Conservation (phyloP, 2,113 vertebrate species). For the Ailurus styani region DNA sequence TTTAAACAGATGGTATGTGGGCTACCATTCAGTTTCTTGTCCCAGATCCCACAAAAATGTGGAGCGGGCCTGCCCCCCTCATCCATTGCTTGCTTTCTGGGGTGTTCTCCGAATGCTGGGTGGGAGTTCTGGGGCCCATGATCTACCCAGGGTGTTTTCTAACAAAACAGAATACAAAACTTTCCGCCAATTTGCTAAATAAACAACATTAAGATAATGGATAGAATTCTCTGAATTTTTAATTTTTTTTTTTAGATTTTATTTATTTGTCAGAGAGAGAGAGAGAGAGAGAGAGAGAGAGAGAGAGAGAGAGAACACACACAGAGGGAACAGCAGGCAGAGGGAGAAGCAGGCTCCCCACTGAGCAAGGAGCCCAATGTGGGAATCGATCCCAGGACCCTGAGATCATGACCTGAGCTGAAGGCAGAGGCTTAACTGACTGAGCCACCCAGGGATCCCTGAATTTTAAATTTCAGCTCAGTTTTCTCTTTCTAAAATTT, state of each 20-base stretch:
- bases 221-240: not conserved
- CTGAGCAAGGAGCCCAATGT: too few relatives aligned
- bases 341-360: too few relatives aligned
- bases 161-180: not conserved
- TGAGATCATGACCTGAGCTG: too few relatives aligned
- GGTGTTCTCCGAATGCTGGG: not conserved
- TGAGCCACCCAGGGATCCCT: not conserved
- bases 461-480: not conserved
- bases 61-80: not conserved
- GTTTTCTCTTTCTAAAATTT: not conserved
- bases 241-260: not conserved
- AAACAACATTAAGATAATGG: not conserved
- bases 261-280: too few relatives aligned
- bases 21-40: not conserved
- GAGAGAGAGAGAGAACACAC: too few relatives aligned
- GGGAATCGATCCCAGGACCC: too few relatives aligned
- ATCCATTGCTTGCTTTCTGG: not conserved
- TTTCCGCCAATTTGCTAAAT: not conserved
- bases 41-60: not conserved
- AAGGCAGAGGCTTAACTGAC: too few relatives aligned
- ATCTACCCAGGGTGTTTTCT: not conserved
- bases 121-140: not conserved
- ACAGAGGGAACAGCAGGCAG: too few relatives aligned
- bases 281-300: too few relatives aligned
- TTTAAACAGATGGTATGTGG: conserved; percentile 10